Evolutionary conservation across 2,797 vertebrate species (phyloP).

Genomic region (Hydrolagus colliei): DNA sequence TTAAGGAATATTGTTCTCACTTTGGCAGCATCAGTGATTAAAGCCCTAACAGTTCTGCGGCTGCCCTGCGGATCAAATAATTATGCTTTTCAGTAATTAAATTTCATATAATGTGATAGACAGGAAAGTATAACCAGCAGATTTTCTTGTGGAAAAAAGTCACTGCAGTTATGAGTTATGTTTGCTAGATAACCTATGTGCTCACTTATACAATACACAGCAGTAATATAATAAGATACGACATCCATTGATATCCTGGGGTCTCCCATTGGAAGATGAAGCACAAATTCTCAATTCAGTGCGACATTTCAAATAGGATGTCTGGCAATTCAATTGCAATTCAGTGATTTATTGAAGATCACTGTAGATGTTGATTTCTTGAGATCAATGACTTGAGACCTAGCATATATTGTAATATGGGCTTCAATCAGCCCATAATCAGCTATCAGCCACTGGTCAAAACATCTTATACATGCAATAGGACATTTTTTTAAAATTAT

Average conservation of each 20-base stretch:
- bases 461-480: too few relatives aligned
- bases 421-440: too few relatives aligned
- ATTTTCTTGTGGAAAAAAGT: not conserved
- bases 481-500: too few relatives aligned
- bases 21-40: not conserved
- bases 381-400: not conserved
- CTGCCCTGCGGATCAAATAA: slow-evolving; percentile 4
- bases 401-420: not conserved
- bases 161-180: not conserved
- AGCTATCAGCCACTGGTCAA: too few relatives aligned
- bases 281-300: not conserved
- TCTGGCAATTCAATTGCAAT: not conserved
- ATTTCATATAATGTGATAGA: not conserved
- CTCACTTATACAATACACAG: not conserved
- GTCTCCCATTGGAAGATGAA: not conserved
- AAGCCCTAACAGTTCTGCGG: not conserved
- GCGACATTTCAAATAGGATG: not conserved
- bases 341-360: not conserved
- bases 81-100: slow-evolving; percentile 8
- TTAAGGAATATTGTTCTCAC: not conserved
- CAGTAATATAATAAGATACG: not conserved
- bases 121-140: not conserved
- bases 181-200: not conserved
- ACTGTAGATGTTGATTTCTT: not conserved
- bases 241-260: not conserved